These are phyloP conservation scores for Trichonephila inaurata DNA, from an alignment of 1,140 invertebrate species.

Conservation along the genomic window DNA sequence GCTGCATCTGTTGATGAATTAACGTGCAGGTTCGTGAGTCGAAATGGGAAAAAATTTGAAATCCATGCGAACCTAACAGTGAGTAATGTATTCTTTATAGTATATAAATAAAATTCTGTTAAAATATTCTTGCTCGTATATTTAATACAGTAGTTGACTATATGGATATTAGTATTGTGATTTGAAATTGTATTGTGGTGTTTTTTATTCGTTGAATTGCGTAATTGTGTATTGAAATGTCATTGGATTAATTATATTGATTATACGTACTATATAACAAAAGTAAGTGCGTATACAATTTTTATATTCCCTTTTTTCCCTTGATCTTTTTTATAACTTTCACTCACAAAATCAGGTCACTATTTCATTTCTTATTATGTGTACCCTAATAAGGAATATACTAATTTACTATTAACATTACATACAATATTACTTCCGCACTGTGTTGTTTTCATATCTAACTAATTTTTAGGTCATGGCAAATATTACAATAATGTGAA, in stretches of 20 bases:
- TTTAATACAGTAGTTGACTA: too few species aligned
- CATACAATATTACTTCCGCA: background rate
- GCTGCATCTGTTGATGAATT: conserved; percentile 99
- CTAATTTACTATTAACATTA: background rate
- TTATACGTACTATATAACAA: background rate
- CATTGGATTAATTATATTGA: background rate
- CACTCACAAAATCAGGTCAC: conserved; percentile 25
- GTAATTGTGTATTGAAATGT: background rate
- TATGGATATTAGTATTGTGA: too few species aligned
- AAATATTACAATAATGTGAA: too few species aligned
- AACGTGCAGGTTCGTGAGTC: conserved; percentile 96
- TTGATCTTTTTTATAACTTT: background rate
- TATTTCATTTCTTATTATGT: background rate
- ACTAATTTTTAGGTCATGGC: too few species aligned
- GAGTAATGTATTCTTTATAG: conserved; percentile 80
- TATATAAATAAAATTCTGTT: background rate
- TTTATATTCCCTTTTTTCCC: background rate
- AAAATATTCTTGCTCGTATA: background rate
- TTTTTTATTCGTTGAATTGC: background rate
- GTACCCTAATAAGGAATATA: background rate
- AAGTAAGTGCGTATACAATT: background rate
- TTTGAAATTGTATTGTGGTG: background rate
- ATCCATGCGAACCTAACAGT: conserved; percentile 99
- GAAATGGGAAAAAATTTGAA: conserved; percentile 95
- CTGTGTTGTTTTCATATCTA: background rate